Conservation (phyloP, 2,797 vertebrate genomes). For the Chloroceryle inda region DNA sequence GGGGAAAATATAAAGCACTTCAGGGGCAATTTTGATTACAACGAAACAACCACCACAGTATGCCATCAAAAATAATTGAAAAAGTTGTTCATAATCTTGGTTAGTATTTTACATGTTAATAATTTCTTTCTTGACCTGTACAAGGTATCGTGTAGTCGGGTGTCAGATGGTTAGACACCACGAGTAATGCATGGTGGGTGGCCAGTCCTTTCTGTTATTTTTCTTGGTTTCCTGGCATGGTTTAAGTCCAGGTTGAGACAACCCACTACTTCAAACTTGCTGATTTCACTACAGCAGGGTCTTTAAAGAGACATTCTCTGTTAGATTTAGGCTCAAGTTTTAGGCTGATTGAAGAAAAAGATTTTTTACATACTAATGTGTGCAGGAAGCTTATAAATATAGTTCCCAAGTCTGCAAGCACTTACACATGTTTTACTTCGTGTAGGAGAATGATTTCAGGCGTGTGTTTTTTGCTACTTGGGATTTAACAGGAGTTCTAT, state of each 20-base stretch:
- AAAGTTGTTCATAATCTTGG: constrained; percentile 5
- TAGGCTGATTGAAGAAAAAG: background rate
- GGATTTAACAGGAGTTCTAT: background rate
- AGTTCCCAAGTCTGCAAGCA: background rate
- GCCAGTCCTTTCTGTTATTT: constrained; percentile 41
- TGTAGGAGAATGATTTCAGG: background rate
- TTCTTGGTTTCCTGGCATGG: constrained; percentile 63
- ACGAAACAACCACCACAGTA: background rate
- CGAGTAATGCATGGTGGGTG: constrained; percentile 58
- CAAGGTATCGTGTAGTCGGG: constrained; percentile 1
- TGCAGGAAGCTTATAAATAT: background rate
- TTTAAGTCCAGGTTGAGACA: constrained; percentile 49
- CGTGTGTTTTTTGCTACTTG: background rate
- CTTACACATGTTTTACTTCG: background rate
- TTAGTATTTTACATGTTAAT: constrained; percentile 2
- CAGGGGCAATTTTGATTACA: constrained; percentile 20
- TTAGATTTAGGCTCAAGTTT: background rate
- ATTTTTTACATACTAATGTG: background rate
- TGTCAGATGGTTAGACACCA: constrained; percentile 36
- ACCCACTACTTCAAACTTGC: constrained; percentile 32
- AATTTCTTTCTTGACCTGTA: background rate
- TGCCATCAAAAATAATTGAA: constrained; percentile 20
- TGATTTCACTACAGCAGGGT: constrained; percentile 33
- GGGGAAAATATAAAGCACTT: background rate
- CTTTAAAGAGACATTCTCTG: constrained; percentile 13